Conservation (phyloP, 2,888 invertebrate genomes). For the Molanna angustata region DNA sequence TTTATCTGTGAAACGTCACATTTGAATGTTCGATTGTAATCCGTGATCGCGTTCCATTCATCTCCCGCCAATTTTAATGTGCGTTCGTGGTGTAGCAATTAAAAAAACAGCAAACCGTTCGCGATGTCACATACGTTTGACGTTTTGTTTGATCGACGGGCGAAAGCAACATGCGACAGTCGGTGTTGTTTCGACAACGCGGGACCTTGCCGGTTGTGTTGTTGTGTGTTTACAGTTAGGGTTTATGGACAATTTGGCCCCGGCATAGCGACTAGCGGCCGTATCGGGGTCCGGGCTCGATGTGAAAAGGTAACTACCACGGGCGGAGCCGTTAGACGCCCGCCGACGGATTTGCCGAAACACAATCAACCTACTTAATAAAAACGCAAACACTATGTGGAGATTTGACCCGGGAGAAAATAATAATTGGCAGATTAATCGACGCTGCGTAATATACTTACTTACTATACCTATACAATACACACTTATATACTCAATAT, state of each 20-base stretch:
- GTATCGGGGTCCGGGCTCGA: slow-evolving; percentile 8
- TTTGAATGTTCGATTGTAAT: no score
- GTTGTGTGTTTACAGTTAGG: background rate
- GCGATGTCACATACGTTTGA: no score
- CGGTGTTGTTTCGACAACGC: background rate
- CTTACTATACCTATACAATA: background rate
- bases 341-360: slow-evolving; percentile 12
- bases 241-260: no score
- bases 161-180: background rate
- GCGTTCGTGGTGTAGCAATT: no score
- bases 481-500: slow-evolving; percentile 2
- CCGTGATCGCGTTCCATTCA: slow-evolving; percentile 8
- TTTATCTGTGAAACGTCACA: no score
- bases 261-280: slow-evolving; percentile 12
- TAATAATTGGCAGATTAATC: slow-evolving; percentile 20
- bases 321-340: slow-evolving; percentile 23
- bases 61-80: slow-evolving; percentile 19
- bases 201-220: background rate
- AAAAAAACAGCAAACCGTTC: no score
- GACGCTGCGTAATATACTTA: slow-evolving; percentile 1
- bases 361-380: slow-evolving; percentile 24
- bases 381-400: slow-evolving; percentile 9
- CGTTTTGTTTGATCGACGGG: no score
- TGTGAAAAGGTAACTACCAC: slow-evolving; percentile 9
- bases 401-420: slow-evolving; percentile 7